Conservation (phyloP, 1,140 invertebrate species). For the Lutraria rhynchaena region DNA sequence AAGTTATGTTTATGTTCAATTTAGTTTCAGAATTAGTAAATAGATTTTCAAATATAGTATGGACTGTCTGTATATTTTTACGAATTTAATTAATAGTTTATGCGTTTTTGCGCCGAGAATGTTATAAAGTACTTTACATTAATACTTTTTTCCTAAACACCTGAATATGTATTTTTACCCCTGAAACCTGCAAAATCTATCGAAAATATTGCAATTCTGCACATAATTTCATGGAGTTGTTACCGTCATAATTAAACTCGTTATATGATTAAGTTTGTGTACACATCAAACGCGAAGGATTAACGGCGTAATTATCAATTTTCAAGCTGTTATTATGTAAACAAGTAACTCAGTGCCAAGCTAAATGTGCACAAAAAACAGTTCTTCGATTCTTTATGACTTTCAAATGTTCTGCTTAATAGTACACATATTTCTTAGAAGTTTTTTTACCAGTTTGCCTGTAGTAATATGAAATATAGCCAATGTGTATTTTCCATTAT, state of each 20-base stretch:
- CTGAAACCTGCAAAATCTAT: constrained; percentile 5
- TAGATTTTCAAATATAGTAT: too few relatives aligned
- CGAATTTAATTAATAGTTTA: not conserved
- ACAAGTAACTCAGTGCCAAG: too few relatives aligned
- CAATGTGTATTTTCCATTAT: too few relatives aligned
- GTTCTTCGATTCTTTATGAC: not conserved
- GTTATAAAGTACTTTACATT: not conserved
- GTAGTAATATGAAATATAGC: too few relatives aligned
- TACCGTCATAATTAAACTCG: constrained; percentile 15
- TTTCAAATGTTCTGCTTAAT: constrained; percentile 23
- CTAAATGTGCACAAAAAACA: too few relatives aligned
- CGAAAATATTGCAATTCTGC: constrained; percentile 20
- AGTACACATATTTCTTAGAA: not conserved
- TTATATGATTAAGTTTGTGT: constrained; percentile 1
- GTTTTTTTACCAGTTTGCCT: too few relatives aligned
- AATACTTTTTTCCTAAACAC: not conserved
- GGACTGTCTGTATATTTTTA: too few relatives aligned
- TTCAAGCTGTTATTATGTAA: constrained; percentile 4
- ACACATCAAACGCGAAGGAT: too few relatives aligned
- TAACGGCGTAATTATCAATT: not conserved
- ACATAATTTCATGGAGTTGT: constrained; percentile 37
- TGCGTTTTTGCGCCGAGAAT: not conserved
- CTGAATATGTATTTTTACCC: not conserved
- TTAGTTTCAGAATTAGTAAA: too few relatives aligned
- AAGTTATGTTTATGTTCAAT: too few relatives aligned